Evolutionary conservation across 1,140 invertebrate species (phyloP), one percentile per base, ranked within the genome.

Genomic region (Oncopeltus fasciatus): DNA sequence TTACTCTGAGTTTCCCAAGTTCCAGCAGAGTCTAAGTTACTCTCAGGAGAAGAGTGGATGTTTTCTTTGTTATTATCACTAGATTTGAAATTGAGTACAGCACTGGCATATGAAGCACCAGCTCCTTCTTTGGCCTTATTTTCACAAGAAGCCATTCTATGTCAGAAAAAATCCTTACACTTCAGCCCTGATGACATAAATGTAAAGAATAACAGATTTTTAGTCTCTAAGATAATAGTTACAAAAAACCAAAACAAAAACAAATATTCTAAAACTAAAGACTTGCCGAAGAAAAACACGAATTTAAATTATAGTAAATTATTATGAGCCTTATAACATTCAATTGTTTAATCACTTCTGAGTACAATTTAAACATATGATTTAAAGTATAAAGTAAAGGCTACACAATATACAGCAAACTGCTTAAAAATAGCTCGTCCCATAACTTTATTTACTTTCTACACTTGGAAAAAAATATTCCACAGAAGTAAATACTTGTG

Each of bases 21-120:
- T 47, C 56, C 16, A 63, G 9, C 1, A 64, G 62, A 60, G 70
- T 65, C 26, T 2, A 27, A 27, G 18, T 47, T 16, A 44, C 43
- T 46, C 49, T 57, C 58, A 62, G 59, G 38, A 60, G 66, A 27
- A 47, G 59, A 66, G 20, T 69, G 70, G 33, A 78, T 77, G 56
- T 78, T 78, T 63, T 78, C 77, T 59, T 78, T 78, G 43, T 78
- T 77, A 46, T 72, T 74, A 29, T 73, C 75, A 61, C 71, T 74
- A 38, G 70, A 70, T 66, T 74, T 73, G 16, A 75, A 74, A 64
- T 77, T 76, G 0, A 78, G 64, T 1, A 78, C 73, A 51, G 68
- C 68, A 62, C 76, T 77, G 18, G 77, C 76, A 60, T 78, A 78
- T 3, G 77, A 78, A 9, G 72, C 72, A 20, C 76, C 74, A 18